Conservation (phyloP, 1,140 invertebrate species). For the Heliconius hermathena region DNA sequence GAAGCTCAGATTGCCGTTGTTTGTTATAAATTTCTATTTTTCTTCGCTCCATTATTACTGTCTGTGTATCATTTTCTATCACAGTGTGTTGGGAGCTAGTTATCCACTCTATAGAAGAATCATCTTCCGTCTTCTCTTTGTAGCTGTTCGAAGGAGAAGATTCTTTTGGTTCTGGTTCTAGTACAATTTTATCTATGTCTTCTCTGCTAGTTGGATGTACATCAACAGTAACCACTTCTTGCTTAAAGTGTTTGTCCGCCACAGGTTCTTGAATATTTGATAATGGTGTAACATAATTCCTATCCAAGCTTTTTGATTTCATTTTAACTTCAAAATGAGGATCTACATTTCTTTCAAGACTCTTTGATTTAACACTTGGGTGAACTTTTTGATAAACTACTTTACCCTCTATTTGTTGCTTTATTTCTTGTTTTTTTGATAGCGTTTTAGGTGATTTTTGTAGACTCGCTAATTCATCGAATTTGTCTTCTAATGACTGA, state of each 20-base stretch:
- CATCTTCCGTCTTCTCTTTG: slow-evolving; percentile 74
- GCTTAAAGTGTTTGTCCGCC: slow-evolving; percentile 69
- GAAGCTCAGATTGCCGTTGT: slow-evolving; percentile 69
- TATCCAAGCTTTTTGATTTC: slow-evolving; percentile 84
- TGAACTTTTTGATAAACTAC: slow-evolving; percentile 81
- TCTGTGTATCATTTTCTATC: slow-evolving; percentile 83
- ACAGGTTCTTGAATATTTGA: slow-evolving; percentile 48
- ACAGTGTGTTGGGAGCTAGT: slow-evolving; percentile 73
- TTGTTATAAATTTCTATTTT: slow-evolving; percentile 83
- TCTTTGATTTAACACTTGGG: slow-evolving; percentile 83
- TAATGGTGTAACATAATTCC: slow-evolving; percentile 76
- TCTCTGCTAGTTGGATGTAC: slow-evolving; percentile 70
- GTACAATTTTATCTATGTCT: slow-evolving; percentile 64
- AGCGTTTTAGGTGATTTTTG: slow-evolving; percentile 84
- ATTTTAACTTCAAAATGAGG: slow-evolving; percentile 80
- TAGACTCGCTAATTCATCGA: slow-evolving; percentile 80
- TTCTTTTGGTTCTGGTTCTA: slow-evolving; percentile 70
- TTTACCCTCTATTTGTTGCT: slow-evolving; percentile 84
- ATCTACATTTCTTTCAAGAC: slow-evolving; percentile 81
- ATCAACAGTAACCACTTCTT: slow-evolving; percentile 80
- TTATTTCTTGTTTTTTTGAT: slow-evolving; percentile 83
- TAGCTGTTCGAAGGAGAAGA: slow-evolving; percentile 67
- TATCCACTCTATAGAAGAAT: slow-evolving; percentile 77
- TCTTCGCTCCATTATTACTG: slow-evolving; percentile 83
- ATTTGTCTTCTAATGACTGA: slow-evolving; percentile 83